Evolutionary conservation across 2,888 invertebrate genomes (phyloP).

Genomic region (Seira sanloemensis): DNA sequence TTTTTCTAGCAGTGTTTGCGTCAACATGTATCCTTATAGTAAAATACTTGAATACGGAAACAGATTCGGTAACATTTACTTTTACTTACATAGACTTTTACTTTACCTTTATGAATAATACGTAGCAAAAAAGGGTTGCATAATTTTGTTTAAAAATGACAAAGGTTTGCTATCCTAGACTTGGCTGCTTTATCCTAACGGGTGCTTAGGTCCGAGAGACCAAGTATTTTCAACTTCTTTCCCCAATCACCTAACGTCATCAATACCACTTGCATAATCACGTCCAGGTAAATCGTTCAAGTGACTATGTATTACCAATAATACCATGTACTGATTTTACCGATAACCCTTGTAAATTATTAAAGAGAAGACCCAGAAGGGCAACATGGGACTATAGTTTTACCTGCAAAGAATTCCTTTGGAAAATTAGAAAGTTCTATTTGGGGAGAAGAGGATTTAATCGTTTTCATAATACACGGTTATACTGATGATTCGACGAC

Average conservation of each 20-base stretch:
- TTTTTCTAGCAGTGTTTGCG: not conserved
- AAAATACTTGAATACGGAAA: not conserved
- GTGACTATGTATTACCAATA: not conserved
- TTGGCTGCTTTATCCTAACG: conserved; percentile 58
- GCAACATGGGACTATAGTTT: not conserved
- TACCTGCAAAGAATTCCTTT: not conserved
- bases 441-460: conserved; percentile 33
- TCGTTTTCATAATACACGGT: conserved; percentile 60
- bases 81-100: too few species aligned
- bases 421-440: conserved; percentile 11
- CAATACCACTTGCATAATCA: conserved; percentile 60
- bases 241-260: conserved; percentile 63
- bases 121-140: too few species aligned
- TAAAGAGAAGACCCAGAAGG: conserved; percentile 14
- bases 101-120: too few species aligned
- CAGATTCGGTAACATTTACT: not conserved
- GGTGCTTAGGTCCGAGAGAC: conserved; percentile 75
- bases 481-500: conserved; percentile 58
- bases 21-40: not conserved
- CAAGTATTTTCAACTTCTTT: conserved; percentile 55
- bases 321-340: not conserved
- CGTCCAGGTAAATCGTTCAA: conserved; percentile 44
- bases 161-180: conserved; percentile 62
- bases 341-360: not conserved
- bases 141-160: not conserved